phyloP scores from a whole-genome alignment of 2,888 invertebrate genomes.

The Idaea dimidiata region DNA sequence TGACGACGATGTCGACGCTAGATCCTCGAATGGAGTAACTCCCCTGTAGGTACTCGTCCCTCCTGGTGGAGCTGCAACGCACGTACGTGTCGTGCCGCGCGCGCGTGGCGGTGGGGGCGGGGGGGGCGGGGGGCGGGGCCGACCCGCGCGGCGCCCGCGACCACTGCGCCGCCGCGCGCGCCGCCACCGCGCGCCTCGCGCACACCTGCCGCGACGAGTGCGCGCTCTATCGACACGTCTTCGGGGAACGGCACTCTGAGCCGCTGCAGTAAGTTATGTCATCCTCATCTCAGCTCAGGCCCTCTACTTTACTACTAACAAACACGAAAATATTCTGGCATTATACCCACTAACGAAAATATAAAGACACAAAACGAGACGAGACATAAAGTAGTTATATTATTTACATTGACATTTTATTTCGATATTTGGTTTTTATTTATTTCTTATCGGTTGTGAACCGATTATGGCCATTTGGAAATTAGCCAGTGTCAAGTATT shows the following conservation, averaged over 20 bases:
- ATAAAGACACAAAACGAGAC: too few relatives aligned
- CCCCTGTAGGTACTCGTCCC: constrained; percentile 83
- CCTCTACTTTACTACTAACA: too few relatives aligned
- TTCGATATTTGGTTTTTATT: too few relatives aligned
- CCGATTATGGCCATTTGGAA: too few relatives aligned
- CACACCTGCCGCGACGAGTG: constrained; percentile 98
- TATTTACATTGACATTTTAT: too few relatives aligned
- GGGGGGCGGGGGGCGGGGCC: constrained; percentile 85
- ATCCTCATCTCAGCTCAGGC: too few relatives aligned
- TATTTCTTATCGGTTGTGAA: too few relatives aligned
- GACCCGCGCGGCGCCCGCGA: constrained; percentile 83
- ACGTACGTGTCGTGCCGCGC: constrained; percentile 89
- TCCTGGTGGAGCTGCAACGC: constrained; percentile 90
- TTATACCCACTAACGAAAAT: too few relatives aligned
- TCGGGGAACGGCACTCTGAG: constrained; percentile 83
- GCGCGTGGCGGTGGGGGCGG: constrained; percentile 85
- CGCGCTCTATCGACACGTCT: constrained; percentile 94
- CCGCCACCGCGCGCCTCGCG: constrained; percentile 93
- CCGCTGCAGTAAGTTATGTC: constrained; percentile 80
- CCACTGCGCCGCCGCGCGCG: constrained; percentile 91
- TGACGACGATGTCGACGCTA: neutral
- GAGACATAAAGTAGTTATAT: too few relatives aligned
- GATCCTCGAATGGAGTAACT: too few relatives aligned
- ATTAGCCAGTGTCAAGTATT: too few relatives aligned
- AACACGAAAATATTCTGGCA: too few relatives aligned